Evolutionary conservation across 1,140 invertebrate species (phyloP).

Genomic region (Eulimnadia texana): DNA sequence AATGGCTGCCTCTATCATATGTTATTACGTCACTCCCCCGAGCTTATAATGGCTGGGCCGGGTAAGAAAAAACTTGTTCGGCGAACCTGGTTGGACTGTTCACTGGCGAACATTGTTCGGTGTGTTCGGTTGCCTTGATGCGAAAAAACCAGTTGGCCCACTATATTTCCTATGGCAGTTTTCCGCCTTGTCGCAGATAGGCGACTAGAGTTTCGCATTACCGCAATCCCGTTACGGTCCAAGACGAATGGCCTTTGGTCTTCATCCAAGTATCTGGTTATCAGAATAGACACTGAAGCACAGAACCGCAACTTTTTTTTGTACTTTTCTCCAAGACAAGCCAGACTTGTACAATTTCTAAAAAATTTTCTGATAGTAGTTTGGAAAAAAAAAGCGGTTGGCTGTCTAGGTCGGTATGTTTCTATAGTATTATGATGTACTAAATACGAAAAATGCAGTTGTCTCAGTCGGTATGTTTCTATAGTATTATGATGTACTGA

Average conservation of each 20-base stretch:
- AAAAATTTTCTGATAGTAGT: background rate
- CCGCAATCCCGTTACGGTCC: background rate
- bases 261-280: background rate
- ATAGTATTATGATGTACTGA: too few species aligned
- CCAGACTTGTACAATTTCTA: background rate
- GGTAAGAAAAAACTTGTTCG: background rate
- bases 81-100: background rate
- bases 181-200: background rate
- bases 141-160: background rate
- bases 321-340: too few species aligned
- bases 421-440: background rate
- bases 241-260: background rate
- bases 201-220: background rate
- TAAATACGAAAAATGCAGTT: background rate
- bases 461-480: too few species aligned
- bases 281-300: background rate
- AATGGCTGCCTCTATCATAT: too few species aligned
- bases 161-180: background rate
- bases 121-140: background rate
- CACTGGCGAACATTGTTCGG: background rate
- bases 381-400: background rate
- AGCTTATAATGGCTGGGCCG: too few species aligned
- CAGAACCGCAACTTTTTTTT: background rate
- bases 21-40: too few species aligned
- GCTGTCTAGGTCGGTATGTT: background rate